Conservation (phyloP, 2,113 vertebrate genomes). For the Perognathus longimembris region DNA sequence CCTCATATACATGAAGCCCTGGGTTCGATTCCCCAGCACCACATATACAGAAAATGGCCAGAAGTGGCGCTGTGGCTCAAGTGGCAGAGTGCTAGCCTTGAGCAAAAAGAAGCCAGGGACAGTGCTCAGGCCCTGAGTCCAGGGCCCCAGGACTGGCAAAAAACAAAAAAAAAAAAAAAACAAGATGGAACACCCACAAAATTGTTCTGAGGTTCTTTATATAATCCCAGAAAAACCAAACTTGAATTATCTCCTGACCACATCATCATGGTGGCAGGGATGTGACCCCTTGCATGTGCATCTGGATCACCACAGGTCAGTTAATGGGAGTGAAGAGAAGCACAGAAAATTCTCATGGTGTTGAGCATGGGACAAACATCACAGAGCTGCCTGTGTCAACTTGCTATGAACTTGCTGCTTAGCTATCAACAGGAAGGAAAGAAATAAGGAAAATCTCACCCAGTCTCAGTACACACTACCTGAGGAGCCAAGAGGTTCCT, state of each 20-base stretch:
- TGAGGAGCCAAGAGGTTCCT: too few relatives aligned
- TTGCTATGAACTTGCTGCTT: background rate
- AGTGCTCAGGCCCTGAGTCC: too few relatives aligned
- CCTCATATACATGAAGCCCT: too few relatives aligned
- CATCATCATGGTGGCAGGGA: background rate
- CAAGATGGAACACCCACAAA: background rate
- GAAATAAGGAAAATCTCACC: background rate
- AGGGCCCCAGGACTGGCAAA: too few relatives aligned
- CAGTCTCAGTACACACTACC: background rate
- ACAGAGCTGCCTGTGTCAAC: rapidly evolving
- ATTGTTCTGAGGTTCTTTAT: background rate
- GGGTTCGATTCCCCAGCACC: too few relatives aligned
- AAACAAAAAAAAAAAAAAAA: too few relatives aligned
- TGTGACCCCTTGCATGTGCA: rapidly evolving
- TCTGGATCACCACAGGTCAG: background rate
- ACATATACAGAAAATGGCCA: too few relatives aligned
- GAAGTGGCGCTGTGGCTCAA: too few relatives aligned
- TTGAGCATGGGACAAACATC: background rate
- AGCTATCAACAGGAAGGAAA: background rate
- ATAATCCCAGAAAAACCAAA: background rate
- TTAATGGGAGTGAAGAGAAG: background rate
- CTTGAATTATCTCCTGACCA: background rate
- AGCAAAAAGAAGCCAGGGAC: too few relatives aligned
- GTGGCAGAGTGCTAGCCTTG: too few relatives aligned
- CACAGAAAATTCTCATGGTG: background rate